Conservation (phyloP, 2,113 vertebrate species). For the Equus przewalskii region DNA sequence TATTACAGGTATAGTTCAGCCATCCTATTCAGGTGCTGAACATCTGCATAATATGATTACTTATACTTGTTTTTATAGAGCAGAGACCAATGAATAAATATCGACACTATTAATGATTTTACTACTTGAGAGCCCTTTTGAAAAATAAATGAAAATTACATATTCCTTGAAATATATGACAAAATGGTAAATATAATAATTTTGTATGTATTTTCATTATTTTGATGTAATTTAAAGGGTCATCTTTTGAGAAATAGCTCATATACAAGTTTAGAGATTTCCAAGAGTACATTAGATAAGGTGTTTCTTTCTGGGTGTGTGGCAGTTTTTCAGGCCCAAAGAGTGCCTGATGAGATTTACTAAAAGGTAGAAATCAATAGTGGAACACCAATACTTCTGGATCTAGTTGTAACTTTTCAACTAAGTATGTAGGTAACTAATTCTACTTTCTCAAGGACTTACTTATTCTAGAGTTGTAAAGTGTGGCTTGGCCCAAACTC, state of each 20-base stretch:
- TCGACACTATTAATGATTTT: background rate
- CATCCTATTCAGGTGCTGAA: background rate
- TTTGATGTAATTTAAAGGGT: background rate
- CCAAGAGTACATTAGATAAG: background rate
- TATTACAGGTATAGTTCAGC: background rate
- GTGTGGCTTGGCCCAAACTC: background rate
- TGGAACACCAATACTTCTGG: background rate
- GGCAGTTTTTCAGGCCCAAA: background rate
- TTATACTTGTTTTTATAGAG: background rate
- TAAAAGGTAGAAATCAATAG: background rate
- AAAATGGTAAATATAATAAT: background rate
- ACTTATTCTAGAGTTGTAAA: background rate
- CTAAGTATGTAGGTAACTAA: background rate
- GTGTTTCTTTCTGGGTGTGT: background rate
- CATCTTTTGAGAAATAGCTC: background rate
- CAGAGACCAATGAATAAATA: background rate
- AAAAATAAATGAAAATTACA: slow-evolving; percentile 12
- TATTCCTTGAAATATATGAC: background rate
- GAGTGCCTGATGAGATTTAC: background rate
- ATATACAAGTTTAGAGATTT: background rate
- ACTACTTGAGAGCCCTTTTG: background rate
- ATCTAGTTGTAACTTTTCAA: slow-evolving; percentile 16
- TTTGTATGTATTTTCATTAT: background rate
- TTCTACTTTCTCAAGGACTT: background rate
- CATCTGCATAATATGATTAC: background rate